Base-by-base conservation (phyloP, 2,888 invertebrate genomes). In the Eupithecia insigniata region DNA sequence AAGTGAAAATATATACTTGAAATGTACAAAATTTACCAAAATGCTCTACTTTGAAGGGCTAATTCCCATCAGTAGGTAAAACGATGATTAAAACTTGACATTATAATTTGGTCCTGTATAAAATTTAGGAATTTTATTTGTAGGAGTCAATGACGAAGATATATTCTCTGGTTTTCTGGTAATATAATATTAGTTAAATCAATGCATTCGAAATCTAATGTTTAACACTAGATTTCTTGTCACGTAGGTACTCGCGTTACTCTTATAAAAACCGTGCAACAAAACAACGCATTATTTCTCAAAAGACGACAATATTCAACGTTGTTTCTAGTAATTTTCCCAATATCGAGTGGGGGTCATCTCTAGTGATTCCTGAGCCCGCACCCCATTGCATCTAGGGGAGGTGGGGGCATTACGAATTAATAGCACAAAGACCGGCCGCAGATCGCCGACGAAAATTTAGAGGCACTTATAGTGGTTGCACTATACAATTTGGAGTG, bases 341-440 rank as follows among this genome's bases (percentile, higher is more conserved):
- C 36, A 26, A n/a, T 62, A 32, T 22, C 61, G 32, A 62, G 30
- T 14, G 36, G 62, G 64, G 64, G 77, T 80, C 77, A 73, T 71
- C 75, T 74, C 71, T 69, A 71, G 68, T 74, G 62, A 71, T 71
- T 71, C 68, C 67, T 61, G 46, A 68, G 34, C 65, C 72, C 55
- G 34, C 79, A 78, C 76, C 83, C 79, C 79, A 78, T 83, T 88
- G 90, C 90, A 88, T 90, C 92, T 90, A 28, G 66, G 75, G 82
- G 83, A 51, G 90, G 91, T 90, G 84, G 91, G 92, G 90, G 89
- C 93, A 94, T 94, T 93, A 94, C 93, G 92, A 93, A 94, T 94
- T 93, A 93, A 94, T 93, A 92, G 93, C 90, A 92, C 93, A 93
- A 93, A 94, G 93, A 93, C 92, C 92, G 90, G 85, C 92, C 92